Percentiles rank a stretch among this genome's conserved stretches.
Conservation (phyloP, 2,888 invertebrate species). For the Coremacera marginata region DNA sequence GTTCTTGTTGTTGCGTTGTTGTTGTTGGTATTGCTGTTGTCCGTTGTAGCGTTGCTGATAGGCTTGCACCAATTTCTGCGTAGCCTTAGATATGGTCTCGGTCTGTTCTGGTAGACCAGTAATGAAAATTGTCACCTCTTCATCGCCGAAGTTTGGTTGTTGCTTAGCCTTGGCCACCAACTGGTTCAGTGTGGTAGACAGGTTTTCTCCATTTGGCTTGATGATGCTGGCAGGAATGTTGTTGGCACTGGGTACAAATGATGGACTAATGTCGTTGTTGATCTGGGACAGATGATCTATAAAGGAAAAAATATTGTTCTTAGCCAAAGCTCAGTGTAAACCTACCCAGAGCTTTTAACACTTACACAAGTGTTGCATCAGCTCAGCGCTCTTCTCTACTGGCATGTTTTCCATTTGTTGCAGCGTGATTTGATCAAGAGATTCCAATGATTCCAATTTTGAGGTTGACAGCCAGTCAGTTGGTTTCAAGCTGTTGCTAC, state of each 20-base stretch:
- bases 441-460: constrained; percentile 56
- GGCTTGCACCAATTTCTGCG: constrained; percentile 57
- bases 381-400: constrained; percentile 57
- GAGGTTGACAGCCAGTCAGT: constrained; percentile 57
- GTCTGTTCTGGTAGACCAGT: constrained; percentile 59
- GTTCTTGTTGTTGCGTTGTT: constrained; percentile 40
- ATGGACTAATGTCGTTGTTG: constrained; percentile 55
- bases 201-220: constrained; percentile 55
- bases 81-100: constrained; percentile 56
- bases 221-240: constrained; percentile 56
- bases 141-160: constrained; percentile 53
- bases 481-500: constrained; percentile 53
- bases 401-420: constrained; percentile 59
- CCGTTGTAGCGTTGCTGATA: constrained; percentile 62
- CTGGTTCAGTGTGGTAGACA: constrained; percentile 53
- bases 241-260: constrained; percentile 51
- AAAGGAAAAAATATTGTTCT: not conserved
- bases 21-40: constrained; percentile 42
- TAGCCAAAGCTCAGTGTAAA: not conserved
- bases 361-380: constrained; percentile 60
- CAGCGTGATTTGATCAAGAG: constrained; percentile 56
- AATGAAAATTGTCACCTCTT: constrained; percentile 65
- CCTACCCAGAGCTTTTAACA: constrained; percentile 21
- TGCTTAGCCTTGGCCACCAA: constrained; percentile 49
- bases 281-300: constrained; percentile 60